These are phyloP conservation scores for Geophilus truncorum DNA, from an alignment of 2,888 invertebrate species.

Conservation along the genomic window DNA sequence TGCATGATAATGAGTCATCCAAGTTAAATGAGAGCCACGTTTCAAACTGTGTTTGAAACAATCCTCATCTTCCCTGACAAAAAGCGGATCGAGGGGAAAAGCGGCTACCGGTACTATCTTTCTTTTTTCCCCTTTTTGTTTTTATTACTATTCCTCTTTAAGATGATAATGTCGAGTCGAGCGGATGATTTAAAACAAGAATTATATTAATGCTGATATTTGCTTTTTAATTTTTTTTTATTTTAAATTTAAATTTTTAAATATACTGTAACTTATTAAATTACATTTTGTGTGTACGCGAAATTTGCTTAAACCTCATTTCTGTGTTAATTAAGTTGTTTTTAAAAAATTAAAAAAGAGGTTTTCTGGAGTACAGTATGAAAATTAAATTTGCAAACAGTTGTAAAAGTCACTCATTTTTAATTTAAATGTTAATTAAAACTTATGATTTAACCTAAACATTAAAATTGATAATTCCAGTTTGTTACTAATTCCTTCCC, in stretches of 20 bases:
- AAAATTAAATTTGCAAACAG: neutral
- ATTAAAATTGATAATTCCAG: neutral
- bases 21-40: slow-evolving; percentile 16
- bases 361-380: neutral
- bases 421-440: neutral
- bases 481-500: neutral
- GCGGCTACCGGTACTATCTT: neutral
- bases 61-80: slow-evolving; percentile 4
- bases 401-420: neutral
- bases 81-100: neutral
- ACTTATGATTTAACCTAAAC: neutral
- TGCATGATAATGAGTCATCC: slow-evolving; percentile 20
- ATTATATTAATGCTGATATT: neutral
- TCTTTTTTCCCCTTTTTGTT: neutral
- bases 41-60: neutral
- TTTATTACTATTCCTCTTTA: neutral
- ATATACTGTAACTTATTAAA: neutral
- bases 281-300: neutral
- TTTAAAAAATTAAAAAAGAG: neutral
- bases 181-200: neutral
- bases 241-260: neutral
- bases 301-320: neutral
- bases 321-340: neutral
- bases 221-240: neutral
- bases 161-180: neutral